A percentile compares a stretch with the other conserved stretches of the same genome.
Evolutionary conservation across 2,888 invertebrate species (phyloP).

Genomic region (Cerastoderma edule): DNA sequence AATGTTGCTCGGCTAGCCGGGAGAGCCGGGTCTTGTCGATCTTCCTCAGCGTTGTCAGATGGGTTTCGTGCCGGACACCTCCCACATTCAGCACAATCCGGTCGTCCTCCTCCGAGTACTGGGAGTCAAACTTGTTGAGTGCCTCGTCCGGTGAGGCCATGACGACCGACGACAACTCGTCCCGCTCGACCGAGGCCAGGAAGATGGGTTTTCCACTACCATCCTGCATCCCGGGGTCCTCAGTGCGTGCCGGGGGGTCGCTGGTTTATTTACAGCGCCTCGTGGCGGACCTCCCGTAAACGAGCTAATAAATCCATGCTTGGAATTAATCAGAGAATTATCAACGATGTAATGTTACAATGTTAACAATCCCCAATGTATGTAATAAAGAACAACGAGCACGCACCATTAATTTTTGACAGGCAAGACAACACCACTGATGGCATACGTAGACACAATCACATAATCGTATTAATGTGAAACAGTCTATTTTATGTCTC

Average conservation of each 20-base stretch:
- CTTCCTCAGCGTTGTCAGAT: constrained; percentile 77
- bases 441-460: too few species aligned
- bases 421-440: too few species aligned
- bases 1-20: constrained; percentile 77
- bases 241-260: neutral
- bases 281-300: neutral
- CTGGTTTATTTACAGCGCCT: neutral
- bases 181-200: constrained; percentile 56
- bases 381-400: too few species aligned
- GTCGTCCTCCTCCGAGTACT: constrained; percentile 58
- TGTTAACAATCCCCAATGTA: too few species aligned
- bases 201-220: constrained; percentile 47
- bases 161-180: constrained; percentile 39
- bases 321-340: too few species aligned
- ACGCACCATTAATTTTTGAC: too few species aligned
- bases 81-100: constrained; percentile 81
- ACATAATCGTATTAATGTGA: too few species aligned
- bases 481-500: too few species aligned
- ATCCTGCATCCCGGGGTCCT: constrained; percentile 47
- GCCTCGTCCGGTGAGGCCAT: constrained; percentile 41
- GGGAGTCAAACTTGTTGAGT: constrained; percentile 40
- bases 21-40: constrained; percentile 80
- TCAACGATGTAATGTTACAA: too few species aligned
- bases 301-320: neutral
- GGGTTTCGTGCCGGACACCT: constrained; percentile 82